A percentile compares a stretch with the other conserved stretches of the same genome.
These are phyloP conservation scores for Hydropsyche tenuis DNA, from an alignment of 1,140 invertebrate genomes.

Conservation along the genomic window DNA sequence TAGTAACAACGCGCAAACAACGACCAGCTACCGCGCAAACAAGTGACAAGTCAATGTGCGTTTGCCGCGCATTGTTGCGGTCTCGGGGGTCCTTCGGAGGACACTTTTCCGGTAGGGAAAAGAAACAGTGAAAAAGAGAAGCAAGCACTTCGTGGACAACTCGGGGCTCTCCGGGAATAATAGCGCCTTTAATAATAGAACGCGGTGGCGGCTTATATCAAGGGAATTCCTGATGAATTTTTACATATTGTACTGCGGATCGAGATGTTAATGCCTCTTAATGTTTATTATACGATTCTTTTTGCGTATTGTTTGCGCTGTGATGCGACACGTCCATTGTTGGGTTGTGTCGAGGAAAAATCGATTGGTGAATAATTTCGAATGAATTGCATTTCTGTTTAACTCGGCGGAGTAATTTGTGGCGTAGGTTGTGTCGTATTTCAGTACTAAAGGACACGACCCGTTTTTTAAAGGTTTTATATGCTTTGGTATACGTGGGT, in stretches of 20 bases:
- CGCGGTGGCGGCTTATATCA: conserved; percentile 7
- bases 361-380: no score
- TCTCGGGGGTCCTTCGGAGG: no score
- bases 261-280: conserved; percentile 10
- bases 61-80: conserved; percentile 24
- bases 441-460: no score
- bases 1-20: conserved; percentile 6
- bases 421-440: no score
- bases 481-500: no score
- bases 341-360: no score
- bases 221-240: conserved; percentile 8
- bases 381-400: not conserved
- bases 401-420: no score
- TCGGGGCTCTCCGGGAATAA: no score
- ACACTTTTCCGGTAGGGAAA: no score
- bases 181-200: no score
- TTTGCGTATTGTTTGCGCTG: not conserved
- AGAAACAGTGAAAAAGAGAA: not conserved
- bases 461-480: no score
- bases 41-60: conserved; percentile 48
- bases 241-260: not conserved
- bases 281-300: not conserved
- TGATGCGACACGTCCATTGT: no score
- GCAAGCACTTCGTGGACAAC: not conserved
- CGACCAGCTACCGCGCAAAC: conserved; percentile 36